These are phyloP conservation scores for Spongilla lacustris DNA, from an alignment of 37 sponge, comb jelly and placozoan species.

Conservation along the genomic window DNA sequence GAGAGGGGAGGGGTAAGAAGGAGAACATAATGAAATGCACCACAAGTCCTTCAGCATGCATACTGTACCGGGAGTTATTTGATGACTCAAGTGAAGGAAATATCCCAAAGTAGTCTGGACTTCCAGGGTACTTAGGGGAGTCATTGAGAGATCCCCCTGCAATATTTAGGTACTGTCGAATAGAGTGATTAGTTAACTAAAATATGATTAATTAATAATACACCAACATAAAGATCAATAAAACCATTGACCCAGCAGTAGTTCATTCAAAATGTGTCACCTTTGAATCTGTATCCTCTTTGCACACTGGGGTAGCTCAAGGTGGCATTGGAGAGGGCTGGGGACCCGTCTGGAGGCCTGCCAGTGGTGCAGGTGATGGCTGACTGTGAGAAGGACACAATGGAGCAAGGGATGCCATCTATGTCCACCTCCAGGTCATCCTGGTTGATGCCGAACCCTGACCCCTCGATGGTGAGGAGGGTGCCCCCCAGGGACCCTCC, in stretches of 20 bases:
- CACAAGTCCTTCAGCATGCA: neutral
- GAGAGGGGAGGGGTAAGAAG: no score
- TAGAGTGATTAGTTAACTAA: no score
- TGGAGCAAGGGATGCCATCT: conserved; percentile 58
- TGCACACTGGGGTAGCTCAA: conserved; percentile 15
- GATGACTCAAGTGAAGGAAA: conserved; percentile 39
- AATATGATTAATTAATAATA: no score
- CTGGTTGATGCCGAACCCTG: conserved; percentile 44
- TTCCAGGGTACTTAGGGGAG: conserved; percentile 53
- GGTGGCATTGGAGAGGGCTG: conserved; percentile 21
- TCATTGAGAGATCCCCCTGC: neutral
- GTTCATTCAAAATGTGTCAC: conserved; percentile 9
- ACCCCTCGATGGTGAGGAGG: conserved; percentile 50
- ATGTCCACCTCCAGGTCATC: conserved; percentile 50
- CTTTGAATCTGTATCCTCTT: conserved; percentile 63
- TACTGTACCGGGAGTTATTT: neutral
- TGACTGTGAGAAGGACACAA: conserved; percentile 4
- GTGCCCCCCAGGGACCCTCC: conserved; percentile 64
- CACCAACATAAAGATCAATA: no score
- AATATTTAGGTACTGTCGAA: conserved; percentile 26
- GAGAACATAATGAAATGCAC: no score
- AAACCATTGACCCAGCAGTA: no score
- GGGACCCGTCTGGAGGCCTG: conserved; percentile 17
- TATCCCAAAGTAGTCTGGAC: conserved; percentile 17
- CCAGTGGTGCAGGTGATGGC: conserved; percentile 48